Evolutionary conservation across 2,888 invertebrate genomes (phyloP), one percentile per base, ranked within the genome.

Genomic region (Cataglyphis livida): DNA sequence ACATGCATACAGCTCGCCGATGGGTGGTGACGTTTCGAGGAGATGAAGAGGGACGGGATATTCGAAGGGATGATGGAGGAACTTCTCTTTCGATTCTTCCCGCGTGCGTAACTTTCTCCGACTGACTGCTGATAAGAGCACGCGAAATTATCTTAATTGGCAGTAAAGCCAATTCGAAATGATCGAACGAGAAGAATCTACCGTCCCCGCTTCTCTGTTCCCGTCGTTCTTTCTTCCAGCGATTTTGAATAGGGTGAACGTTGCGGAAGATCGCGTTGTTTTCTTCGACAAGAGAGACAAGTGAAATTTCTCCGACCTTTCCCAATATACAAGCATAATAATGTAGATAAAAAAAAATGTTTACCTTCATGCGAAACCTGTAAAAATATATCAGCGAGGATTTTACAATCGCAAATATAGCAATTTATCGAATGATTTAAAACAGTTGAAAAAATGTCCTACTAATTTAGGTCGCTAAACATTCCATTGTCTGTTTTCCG

Each of bases 131-230:
- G 90, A 92, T 92, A 92, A 92, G 92, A 90, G 92, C 88, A 89
- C 89, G 91, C 87, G 91, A 91, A 91, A 92, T 92, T 92, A 91
- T 92, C 92, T 92, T 92, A 92, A 92, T 92, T 92, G 91, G 90
- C 91, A 90, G 86, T 89, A 91, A 92, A 91, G 91, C 89, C 88
- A 90, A 90, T 90, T 88, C 86, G 82, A 81, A 86, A 85, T 85
- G 85, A 89, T 90, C 89, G 90, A 89, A 87, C 85, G 84, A 87
- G 85, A 83, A 90, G 89, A 84, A 87, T 18, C 28, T 35, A 57
- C 25, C 85, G 75, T 87, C 85, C 83, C 86, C 82, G 81, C 82
- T 84, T 78, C 83, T 74, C 83, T 64, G 64, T 64, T 38, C 61
- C 68, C 64, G 81, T 83, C 64, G 62, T 79, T 62, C 84, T 89